Evolutionary conservation across 2,797 vertebrate species (phyloP).

Genomic region (Limnodromus scolopaceus): DNA sequence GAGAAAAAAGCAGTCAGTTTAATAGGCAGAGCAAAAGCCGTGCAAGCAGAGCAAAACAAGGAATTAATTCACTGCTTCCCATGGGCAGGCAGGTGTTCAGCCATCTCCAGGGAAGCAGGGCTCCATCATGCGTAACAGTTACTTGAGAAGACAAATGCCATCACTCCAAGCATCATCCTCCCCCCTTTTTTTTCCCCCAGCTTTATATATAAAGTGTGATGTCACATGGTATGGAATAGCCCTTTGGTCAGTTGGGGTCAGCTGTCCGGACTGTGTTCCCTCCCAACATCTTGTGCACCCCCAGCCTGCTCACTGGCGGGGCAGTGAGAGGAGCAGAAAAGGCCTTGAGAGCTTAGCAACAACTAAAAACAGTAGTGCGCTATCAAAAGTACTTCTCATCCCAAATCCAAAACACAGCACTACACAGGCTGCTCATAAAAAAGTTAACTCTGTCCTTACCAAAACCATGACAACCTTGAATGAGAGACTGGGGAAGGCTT

Average conservation of each 20-base stretch:
- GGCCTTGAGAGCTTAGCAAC: neutral
- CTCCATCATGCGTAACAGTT: neutral
- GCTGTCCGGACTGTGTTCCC: neutral
- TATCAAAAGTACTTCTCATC: neutral
- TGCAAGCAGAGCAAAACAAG: neutral
- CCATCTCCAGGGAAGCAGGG: neutral
- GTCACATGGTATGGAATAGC: neutral
- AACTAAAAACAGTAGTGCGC: neutral
- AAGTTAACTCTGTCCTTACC: neutral
- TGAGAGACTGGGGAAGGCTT: neutral
- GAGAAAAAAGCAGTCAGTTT: neutral
- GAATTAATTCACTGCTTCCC: neutral
- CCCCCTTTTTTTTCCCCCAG: neutral
- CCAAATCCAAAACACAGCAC: too few relatives aligned
- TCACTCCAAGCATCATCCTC: neutral
- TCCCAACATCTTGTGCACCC: neutral
- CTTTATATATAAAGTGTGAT: neutral
- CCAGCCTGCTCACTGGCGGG: neutral
- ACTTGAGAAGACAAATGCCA: neutral
- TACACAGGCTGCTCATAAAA: neutral
- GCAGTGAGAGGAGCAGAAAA: neutral
- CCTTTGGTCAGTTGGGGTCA: neutral
- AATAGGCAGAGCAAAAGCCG: neutral
- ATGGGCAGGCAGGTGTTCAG: neutral
- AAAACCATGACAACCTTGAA: neutral